Evolutionary conservation across 2,888 invertebrate species (phyloP), one percentile per base, ranked within the genome.

Genomic region (Dynastes maya): DNA sequence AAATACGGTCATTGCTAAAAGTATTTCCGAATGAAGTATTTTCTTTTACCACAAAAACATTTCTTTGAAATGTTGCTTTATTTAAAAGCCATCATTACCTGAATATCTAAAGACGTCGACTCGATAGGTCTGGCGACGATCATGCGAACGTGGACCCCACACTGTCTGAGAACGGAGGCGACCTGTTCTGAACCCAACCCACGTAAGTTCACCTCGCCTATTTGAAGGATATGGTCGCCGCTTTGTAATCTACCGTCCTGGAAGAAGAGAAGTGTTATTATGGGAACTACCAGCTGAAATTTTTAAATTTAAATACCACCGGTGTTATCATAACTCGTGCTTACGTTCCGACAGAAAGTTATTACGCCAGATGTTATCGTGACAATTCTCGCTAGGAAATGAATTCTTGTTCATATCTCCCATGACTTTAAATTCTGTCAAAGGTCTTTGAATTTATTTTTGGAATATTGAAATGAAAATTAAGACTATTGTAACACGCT

Each of bases 181-280:
- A 96, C 96, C 90, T 97, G 96, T 89, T 99, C 99, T 70, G 98
- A 98, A 80, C 97, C 97, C 92, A 98, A 96, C 79, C 99, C 98
- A 76, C 98, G 94, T 83, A 99, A 92, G 90, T 97, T 98, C 83
- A 98, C 97, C 83, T 98, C 96, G 70, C 96, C 96, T 83, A 97
- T 96, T 90, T 99, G 98, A 84, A 99, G 92, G 85, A 99, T 96
- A 90, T 99, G 99, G 90, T 99, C 99, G 6, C 99, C 99, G 89
- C 98, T 96, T 89, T 97, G 97, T 82, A 99, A 91, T 76, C 98
- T 93, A 76, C 97, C 97, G 91, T 99, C 98, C 96, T 97, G 89
- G 0, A 88, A 86, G 45, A 45, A 6, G 11, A 11, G 11, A 45
- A 11, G 45, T 8, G 45, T 45, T 45, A 11, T 45, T 45, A 45